Evolutionary conservation across 2,888 invertebrate species (phyloP).

Genomic region (Cepaea hortensis): DNA sequence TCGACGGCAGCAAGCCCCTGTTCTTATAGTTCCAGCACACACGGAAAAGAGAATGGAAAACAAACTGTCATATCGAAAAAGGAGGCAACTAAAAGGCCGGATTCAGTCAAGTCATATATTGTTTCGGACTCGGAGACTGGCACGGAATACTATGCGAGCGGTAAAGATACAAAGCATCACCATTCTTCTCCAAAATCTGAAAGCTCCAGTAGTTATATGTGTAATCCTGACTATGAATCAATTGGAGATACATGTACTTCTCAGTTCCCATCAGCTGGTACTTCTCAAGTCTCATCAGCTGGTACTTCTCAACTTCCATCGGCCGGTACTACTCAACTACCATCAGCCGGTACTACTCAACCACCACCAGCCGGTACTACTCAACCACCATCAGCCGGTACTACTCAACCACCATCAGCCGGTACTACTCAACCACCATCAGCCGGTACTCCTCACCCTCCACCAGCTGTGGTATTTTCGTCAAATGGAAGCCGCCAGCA

Average conservation of each 20-base stretch:
- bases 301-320: not conserved
- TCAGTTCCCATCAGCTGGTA: too few species aligned
- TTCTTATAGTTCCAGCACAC: not conserved
- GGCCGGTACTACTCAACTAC: too few species aligned
- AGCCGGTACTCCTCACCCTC: not conserved
- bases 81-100: not conserved
- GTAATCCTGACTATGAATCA: not conserved
- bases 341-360: not conserved
- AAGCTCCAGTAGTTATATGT: not conserved
- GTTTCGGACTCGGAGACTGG: not conserved
- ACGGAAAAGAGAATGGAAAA: not conserved
- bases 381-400: too few species aligned
- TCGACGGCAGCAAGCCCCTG: not conserved
- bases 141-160: not conserved
- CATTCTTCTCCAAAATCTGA: not conserved
- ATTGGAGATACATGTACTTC: not conserved
- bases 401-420: not conserved
- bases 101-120: not conserved
- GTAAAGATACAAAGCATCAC: not conserved
- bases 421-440: not conserved
- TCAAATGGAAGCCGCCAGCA: not conserved
- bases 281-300: too few species aligned
- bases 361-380: not conserved
- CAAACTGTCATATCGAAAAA: not conserved
- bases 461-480: not conserved